These are phyloP conservation scores for Petrocephalus microphthalmus DNA, from an alignment of 2,113 vertebrate genomes.

Conservation along the genomic window DNA sequence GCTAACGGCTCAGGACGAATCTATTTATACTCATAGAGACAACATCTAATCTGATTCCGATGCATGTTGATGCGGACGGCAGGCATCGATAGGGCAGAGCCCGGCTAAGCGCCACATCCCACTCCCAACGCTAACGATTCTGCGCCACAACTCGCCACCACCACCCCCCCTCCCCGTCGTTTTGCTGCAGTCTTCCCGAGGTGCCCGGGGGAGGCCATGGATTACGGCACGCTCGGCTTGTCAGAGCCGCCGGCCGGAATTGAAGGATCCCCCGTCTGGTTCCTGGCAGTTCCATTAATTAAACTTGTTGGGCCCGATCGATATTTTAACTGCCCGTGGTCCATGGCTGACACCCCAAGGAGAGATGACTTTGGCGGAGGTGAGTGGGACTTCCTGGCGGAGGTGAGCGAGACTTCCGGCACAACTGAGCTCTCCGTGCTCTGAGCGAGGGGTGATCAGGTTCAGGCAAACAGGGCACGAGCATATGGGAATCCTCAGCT, in stretches of 20 bases:
- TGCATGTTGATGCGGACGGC: not conserved
- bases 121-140: not conserved
- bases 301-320: conserved; percentile 41
- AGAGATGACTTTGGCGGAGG: conserved; percentile 15
- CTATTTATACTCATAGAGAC: conserved; percentile 55
- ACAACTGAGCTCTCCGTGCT: too few relatives aligned
- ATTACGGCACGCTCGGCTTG: conserved; percentile 16
- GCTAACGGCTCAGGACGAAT: conserved; percentile 51
- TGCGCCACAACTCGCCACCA: not conserved
- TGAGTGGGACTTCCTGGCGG: not conserved
- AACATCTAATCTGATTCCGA: conserved; percentile 35
- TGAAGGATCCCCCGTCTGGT: conserved; percentile 28
- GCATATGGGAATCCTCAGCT: not conserved
- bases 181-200: not conserved
- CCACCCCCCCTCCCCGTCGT: not conserved
- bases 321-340: conserved; percentile 33
- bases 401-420: conserved; percentile 2
- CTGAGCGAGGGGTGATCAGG: not conserved
- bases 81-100: conserved; percentile 13
- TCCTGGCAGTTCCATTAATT: conserved; percentile 46
- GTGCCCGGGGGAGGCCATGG: conserved; percentile 7
- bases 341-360: not conserved
- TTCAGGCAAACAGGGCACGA: not conserved
- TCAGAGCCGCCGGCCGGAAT: conserved; percentile 29
- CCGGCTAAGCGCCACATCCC: not conserved